Evolutionary conservation across 2,113 vertebrate genomes (phyloP).

Genomic region (Martes martes): DNA sequence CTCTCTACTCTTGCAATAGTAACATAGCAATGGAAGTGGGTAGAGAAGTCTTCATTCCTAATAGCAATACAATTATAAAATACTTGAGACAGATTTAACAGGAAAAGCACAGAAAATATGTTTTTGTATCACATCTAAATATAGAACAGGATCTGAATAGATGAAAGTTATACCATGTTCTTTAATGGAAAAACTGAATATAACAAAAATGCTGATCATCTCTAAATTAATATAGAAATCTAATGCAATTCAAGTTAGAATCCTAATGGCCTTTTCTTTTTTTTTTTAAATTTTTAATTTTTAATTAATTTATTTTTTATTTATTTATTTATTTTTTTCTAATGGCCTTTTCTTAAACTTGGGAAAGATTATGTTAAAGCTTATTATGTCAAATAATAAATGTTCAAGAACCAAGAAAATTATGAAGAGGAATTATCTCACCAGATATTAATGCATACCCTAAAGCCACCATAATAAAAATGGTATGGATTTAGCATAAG

Average conservation of each 20-base stretch:
- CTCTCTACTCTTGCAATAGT: background rate
- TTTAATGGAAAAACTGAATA: background rate
- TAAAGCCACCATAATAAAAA: background rate
- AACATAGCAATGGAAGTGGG: background rate
- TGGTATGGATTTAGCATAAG: background rate
- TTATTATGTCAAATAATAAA: background rate
- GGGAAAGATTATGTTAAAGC: background rate
- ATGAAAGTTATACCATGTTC: background rate
- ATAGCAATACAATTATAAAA: background rate
- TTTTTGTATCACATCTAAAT: background rate
- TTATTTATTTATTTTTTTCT: no score
- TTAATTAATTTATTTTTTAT: no score
- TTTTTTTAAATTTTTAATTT: no score
- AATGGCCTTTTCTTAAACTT: background rate
- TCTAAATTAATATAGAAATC: background rate
- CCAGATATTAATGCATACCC: background rate
- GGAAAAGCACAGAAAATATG: background rate
- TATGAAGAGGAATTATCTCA: background rate
- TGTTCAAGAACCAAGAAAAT: background rate
- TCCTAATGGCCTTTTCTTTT: background rate
- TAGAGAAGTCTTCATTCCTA: background rate
- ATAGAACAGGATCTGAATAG: background rate
- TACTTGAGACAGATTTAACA: background rate
- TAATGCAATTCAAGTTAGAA: background rate
- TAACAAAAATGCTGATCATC: background rate